Percentiles rank a stretch among this genome's conserved stretches.
Conservation (phyloP, 2,888 invertebrate species). For the Gonocerus acuteangulatus region DNA sequence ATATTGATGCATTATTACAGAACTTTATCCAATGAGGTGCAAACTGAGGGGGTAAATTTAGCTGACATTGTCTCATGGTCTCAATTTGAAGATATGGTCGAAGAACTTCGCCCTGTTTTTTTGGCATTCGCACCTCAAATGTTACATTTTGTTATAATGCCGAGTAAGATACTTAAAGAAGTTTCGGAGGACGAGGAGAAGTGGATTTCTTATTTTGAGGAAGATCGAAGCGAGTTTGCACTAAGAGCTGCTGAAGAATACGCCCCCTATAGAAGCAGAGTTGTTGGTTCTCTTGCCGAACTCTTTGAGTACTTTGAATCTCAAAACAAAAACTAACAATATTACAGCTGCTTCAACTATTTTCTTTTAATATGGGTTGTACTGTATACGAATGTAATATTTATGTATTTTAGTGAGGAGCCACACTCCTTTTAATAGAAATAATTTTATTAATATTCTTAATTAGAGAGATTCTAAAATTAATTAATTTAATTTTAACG, state of each 20-base stretch:
- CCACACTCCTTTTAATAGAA: too few species aligned
- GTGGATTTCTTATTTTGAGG: neutral
- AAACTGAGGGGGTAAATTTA: neutral
- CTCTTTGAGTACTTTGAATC: conserved; percentile 11
- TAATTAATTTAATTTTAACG: too few species aligned
- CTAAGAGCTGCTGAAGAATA: conserved; percentile 4
- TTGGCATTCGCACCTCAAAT: neutral
- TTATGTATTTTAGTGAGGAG: neutral
- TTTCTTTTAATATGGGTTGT: neutral
- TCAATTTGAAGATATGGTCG: neutral
- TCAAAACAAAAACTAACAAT: neutral
- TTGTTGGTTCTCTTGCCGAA: neutral
- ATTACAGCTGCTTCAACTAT: neutral
- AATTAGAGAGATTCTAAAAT: too few species aligned
- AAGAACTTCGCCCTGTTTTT: neutral
- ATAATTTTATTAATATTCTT: too few species aligned
- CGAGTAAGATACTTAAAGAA: neutral
- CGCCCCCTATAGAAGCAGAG: neutral
- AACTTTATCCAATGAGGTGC: neutral
- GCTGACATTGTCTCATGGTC: neutral
- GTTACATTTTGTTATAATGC: conserved; percentile 11
- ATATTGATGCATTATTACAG: conserved; percentile 9
- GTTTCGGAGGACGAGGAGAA: neutral
- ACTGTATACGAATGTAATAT: neutral
- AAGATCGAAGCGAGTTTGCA: neutral